phyloP scores from a whole-genome alignment of 2,888 invertebrate genomes.

The Calephelis perditalis region DNA sequence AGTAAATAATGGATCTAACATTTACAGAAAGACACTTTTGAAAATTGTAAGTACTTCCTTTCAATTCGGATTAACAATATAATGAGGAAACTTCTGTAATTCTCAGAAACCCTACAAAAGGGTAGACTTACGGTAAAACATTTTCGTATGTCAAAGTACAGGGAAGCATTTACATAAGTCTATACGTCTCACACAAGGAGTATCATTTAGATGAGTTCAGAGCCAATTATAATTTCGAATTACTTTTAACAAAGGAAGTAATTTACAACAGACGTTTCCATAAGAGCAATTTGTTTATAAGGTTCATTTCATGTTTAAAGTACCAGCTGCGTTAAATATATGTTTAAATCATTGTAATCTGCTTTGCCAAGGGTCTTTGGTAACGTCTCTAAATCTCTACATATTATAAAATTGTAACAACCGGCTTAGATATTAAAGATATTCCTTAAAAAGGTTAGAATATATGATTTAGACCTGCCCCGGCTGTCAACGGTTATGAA shows the following conservation, averaged over 20 bases:
- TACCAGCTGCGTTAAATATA: background rate
- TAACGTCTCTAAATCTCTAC: no score
- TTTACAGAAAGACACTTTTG: no score
- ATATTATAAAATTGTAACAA: no score
- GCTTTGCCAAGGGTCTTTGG: background rate
- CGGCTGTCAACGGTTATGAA: no score
- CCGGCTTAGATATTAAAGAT: no score
- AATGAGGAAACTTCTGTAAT: conserved; percentile 13
- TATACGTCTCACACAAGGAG: conserved; percentile 7
- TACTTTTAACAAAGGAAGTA: conserved; percentile 48
- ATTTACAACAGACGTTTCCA: conserved; percentile 35
- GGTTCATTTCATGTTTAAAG: conserved; percentile 1
- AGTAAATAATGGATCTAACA: no score
- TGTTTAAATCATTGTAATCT: background rate
- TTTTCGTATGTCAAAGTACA: background rate
- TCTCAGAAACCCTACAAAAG: background rate
- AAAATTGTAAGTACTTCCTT: no score
- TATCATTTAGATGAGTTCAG: conserved; percentile 29
- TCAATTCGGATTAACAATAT: no score
- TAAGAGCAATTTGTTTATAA: conserved; percentile 25
- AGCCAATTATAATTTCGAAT: conserved; percentile 53
- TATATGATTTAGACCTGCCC: no score
- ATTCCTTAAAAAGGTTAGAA: no score
- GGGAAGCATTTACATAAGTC: background rate
- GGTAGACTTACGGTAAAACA: no score